Base-by-base conservation (phyloP, 1,140 invertebrate genomes). In the Drosophila triauraria region DNA sequence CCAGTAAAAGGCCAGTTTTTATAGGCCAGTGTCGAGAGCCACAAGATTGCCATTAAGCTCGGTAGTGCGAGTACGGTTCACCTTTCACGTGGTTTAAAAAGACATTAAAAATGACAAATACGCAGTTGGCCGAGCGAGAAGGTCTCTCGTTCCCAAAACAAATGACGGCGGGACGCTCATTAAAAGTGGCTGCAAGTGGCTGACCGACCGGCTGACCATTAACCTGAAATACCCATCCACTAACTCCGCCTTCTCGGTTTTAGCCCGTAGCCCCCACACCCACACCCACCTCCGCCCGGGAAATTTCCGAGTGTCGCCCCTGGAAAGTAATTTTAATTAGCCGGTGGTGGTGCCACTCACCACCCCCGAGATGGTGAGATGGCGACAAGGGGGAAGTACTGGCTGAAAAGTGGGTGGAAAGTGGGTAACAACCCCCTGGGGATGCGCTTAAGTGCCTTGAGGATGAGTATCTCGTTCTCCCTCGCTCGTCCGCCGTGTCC, bases 241-340 rank as follows among this genome's bases (percentile, higher is more conserved):
- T n/a, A 40, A n/a, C 53, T 56, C 32, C 35, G 53, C 53, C 53
- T 56, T 56, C 53, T 40, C 32, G 9, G 53, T 40, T 56, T 56
- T 56, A 40, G 32, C 51, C 51, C 3, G 51, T 30, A 27, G 27
- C 27, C 51, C 15, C 32, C n/a, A 38, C 30, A n/a, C 5, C 51
- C 44, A 20, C 50, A n/a, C 38, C 30, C n/a, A 3, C 15, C 20
- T 3, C 27, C 38, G 4, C 67, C 51, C 40, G 54, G 64, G 63
- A 76, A 84, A 76, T 75, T 82, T 82, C 69, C 64, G 65, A 80
- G 76, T 75, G 75, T 75, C 78, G 82, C 59, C 59, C 62, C 62
- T 77, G 62, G 61, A 77, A 87, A 87, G 72, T 87, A 84, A 83
- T 87, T 87, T 87, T 87, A 88, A 88, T 88, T 88, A 88, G 85